Evolutionary conservation across 2,888 invertebrate species (phyloP), one percentile per base, ranked within the genome.

Genomic region (Nomada goodeniana): DNA sequence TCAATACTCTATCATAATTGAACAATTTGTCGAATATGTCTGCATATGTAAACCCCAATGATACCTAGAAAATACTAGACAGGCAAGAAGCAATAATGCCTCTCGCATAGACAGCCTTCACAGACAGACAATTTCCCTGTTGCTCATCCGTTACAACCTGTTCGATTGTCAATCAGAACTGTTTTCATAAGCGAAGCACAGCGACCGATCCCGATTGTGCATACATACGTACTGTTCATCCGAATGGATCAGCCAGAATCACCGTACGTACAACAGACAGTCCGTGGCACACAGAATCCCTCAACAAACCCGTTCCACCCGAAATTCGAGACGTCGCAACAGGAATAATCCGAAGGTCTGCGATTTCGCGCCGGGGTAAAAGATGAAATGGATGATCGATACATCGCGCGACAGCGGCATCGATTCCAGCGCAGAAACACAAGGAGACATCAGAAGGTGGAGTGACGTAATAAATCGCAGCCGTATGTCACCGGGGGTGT

Each of bases 401-500:
- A 52, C 9, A 15, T 15, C 44, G 36, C 67, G 50, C 18, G 15
- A 13, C 26, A 36, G 52, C 42, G 42, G 11, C 63, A 73, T 78
- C 57, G 81, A 73, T 78, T 36, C 53, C 13, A 4, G 13, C 20
- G 57, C 23, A 13, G 23, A 13, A 15, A 23, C 57, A 11, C 23
- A 13, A 20, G 26, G 26, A 10, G 23, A 57, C 20, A 7, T 26
- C 23, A 20, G 20, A 20, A 11, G 36, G 18, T n/a, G 59, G 26
- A 52, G 69, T 72, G 65, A 73, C 72, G 69, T 50, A 65, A 76
- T 76, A 75, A 83, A 80, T 80, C 59, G 64, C 47, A 20, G 59
- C 53, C 75, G 42, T 68, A 57, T 71, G 68, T 53, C 68, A n/a
- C n/a, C 1, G 13, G 29, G 10, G 9, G 47, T 23, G 23, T 44